These are phyloP conservation scores for Oligia latruncula DNA, from an alignment of 2,888 invertebrate species.

Conservation along the genomic window DNA sequence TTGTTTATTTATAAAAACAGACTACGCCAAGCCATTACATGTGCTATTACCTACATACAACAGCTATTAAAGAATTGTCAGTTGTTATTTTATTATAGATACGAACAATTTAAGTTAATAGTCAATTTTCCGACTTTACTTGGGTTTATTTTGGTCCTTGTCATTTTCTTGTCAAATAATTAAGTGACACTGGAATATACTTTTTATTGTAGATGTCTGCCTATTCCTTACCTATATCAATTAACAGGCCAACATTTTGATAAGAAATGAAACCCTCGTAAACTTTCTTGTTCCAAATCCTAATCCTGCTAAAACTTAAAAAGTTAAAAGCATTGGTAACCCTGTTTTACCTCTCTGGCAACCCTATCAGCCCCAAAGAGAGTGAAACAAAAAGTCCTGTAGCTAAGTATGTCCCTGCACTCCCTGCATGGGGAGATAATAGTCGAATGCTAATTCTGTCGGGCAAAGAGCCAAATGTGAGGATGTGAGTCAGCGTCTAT, in stretches of 20 bases:
- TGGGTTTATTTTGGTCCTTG: neutral
- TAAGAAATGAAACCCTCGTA: neutral
- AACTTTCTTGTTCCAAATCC: too few relatives aligned
- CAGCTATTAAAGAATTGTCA: neutral
- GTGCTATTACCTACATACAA: neutral
- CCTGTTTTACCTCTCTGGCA: neutral
- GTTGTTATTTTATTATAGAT: neutral
- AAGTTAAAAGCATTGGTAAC: neutral
- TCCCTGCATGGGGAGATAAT: slow-evolving; percentile 39
- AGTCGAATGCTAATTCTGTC: slow-evolving; percentile 42
- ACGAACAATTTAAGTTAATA: neutral
- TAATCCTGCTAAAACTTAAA: neutral
- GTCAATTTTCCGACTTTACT: neutral
- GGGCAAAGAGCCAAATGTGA: slow-evolving; percentile 40
- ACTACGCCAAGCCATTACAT: neutral
- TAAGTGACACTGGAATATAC: neutral
- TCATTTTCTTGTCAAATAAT: neutral
- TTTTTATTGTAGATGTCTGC: neutral
- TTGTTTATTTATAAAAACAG: neutral
- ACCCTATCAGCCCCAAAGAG: slow-evolving; percentile 8
- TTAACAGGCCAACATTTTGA: neutral
- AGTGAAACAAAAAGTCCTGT: slow-evolving; percentile 21
- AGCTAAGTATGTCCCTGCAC: neutral
- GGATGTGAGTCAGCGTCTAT: slow-evolving; percentile 6
- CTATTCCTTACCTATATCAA: neutral